phyloP scores from a whole-genome alignment of 1,140 invertebrate genomes.

The Drosophila ambigua region DNA sequence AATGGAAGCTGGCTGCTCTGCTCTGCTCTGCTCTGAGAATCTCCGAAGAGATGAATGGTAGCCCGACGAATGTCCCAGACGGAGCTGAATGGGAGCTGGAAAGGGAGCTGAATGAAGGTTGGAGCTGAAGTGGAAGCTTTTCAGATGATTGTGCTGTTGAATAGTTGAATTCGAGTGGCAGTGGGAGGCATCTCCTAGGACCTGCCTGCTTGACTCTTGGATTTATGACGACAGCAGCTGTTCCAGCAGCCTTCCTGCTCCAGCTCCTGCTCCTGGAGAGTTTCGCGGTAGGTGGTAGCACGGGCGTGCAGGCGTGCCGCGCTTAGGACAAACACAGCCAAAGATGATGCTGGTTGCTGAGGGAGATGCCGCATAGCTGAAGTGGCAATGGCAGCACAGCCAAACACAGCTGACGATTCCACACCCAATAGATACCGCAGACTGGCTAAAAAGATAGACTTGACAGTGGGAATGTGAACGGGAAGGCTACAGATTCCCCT shows the following conservation, averaged over 20 bases:
- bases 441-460: no score
- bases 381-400: background rate
- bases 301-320: slow-evolving; percentile 33
- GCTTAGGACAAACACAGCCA: slow-evolving; percentile 54
- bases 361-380: slow-evolving; percentile 1
- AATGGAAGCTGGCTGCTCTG: slow-evolving; percentile 3
- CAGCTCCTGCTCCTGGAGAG: slow-evolving; percentile 24
- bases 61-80: no score
- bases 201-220: slow-evolving; percentile 35
- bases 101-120: background rate
- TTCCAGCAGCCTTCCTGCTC: slow-evolving; percentile 14
- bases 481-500: no score
- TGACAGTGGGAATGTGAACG: no score
- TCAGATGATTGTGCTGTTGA: slow-evolving; percentile 56
- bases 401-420: slow-evolving; percentile 16
- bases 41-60: background rate
- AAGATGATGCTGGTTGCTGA: slow-evolving; percentile 17
- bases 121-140: slow-evolving; percentile 16
- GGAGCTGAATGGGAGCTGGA: background rate
- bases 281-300: slow-evolving; percentile 10
- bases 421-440: background rate
- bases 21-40: background rate
- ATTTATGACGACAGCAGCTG: slow-evolving; percentile 76
- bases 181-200: slow-evolving; percentile 8
- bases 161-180: slow-evolving; percentile 37